These are phyloP conservation scores for Bombus waltoni DNA, from an alignment of 1,140 invertebrate genomes.

Conservation along the genomic window DNA sequence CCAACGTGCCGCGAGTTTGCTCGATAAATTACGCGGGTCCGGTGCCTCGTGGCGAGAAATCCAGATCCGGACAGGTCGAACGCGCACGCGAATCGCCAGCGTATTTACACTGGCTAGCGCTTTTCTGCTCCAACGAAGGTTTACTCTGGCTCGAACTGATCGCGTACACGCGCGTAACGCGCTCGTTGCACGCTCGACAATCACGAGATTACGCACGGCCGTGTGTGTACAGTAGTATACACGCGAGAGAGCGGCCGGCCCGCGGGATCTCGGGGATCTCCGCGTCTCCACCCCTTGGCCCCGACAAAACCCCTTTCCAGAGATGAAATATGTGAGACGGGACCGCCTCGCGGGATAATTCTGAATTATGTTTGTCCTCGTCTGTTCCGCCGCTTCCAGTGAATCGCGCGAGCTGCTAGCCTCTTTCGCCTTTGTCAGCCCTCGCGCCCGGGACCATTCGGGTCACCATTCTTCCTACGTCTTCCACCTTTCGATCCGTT, in stretches of 20 bases:
- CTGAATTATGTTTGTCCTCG: conserved; percentile 80
- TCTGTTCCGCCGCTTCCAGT: conserved; percentile 65
- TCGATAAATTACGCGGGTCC: conserved; percentile 4
- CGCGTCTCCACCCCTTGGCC: conserved; percentile 55
- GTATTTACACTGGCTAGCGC: conserved; percentile 10
- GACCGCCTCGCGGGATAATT: conserved; percentile 78
- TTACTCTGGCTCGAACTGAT: neutral
- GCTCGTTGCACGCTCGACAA: conserved; percentile 42
- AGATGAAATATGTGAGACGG: conserved; percentile 77
- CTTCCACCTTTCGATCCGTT: conserved; percentile 26
- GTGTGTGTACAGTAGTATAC: conserved; percentile 2
- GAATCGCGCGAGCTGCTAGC: conserved; percentile 45
- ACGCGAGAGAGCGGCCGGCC: neutral
- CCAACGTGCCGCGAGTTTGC: neutral
- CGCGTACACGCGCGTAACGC: conserved; percentile 6
- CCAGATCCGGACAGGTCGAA: conserved; percentile 3
- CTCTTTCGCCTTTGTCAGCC: conserved; percentile 68
- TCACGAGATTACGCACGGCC: conserved; percentile 49
- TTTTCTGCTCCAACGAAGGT: neutral
- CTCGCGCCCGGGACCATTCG: conserved; percentile 40
- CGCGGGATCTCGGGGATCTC: conserved; percentile 46
- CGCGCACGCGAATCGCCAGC: neutral
- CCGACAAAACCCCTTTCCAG: conserved; percentile 71
- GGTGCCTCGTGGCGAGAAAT: neutral
- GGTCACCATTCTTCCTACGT: conserved; percentile 51